A percentile compares a stretch with the other conserved stretches of the same genome.
Conservation (phyloP, 1,140 invertebrate genomes). For the Cryptotermes secundus region DNA sequence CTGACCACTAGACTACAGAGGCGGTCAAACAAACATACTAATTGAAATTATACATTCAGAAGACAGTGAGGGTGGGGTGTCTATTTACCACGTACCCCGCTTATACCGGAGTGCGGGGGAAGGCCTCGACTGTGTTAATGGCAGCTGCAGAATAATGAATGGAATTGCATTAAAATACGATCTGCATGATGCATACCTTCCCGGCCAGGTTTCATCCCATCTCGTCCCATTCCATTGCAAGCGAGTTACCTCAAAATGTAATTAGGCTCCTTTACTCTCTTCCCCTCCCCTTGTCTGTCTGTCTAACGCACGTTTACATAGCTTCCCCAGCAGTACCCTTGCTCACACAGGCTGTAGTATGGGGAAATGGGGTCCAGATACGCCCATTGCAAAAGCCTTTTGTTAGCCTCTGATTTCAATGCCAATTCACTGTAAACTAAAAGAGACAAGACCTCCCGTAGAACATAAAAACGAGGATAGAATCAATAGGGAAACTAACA, state of each 20-base stretch:
- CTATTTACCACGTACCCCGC: neutral
- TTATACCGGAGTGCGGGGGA: neutral
- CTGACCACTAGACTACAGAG: too few species aligned
- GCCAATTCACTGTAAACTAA: conserved; percentile 13
- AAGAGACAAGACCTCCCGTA: conserved; percentile 1
- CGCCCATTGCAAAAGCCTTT: conserved; percentile 17
- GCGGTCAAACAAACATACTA: neutral
- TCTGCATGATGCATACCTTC: conserved; percentile 35
- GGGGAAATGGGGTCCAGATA: neutral
- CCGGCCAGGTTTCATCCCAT: conserved; percentile 17
- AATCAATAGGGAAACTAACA: neutral
- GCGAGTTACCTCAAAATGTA: conserved; percentile 37
- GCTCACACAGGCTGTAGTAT: neutral
- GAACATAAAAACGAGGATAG: neutral
- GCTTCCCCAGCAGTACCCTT: neutral
- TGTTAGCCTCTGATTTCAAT: conserved; percentile 8
- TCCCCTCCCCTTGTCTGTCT: conserved; percentile 1
- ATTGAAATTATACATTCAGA: neutral
- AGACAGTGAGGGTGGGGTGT: neutral
- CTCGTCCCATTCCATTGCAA: conserved; percentile 21
- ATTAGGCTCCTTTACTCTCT: conserved; percentile 34
- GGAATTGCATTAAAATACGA: conserved; percentile 37
- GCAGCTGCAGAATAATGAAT: conserved; percentile 33
- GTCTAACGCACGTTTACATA: conserved; percentile 5
- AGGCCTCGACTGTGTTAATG: conserved; percentile 23